Percentiles rank a stretch among this genome's conserved stretches.
Evolutionary conservation across 2,888 invertebrate species (phyloP).

Genomic region (Parelbella ahira): DNA sequence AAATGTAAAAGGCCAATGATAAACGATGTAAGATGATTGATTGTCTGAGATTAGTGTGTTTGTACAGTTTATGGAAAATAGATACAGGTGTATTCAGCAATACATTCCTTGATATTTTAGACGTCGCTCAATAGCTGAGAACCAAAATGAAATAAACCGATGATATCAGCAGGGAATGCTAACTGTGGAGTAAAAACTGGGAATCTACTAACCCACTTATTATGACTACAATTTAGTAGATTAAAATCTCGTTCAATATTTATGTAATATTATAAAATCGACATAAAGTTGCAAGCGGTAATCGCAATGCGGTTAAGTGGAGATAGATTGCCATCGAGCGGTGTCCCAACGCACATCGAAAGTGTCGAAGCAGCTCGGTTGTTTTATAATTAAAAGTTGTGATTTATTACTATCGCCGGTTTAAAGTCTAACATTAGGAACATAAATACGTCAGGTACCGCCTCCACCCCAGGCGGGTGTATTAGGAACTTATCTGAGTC

Average conservation of each 20-base stretch:
- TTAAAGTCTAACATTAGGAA: conserved; percentile 17
- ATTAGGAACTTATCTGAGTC: conserved; percentile 20
- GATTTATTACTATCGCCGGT: conserved; percentile 14
- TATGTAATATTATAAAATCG: conserved; percentile 1
- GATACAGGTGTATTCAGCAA: no score
- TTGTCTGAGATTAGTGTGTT: no score
- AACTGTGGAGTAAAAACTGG: no score
- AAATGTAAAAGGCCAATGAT: conserved; percentile 1
- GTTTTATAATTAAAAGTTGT: conserved; percentile 23
- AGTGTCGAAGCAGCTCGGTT: conserved; percentile 12
- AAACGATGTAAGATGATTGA: no score
- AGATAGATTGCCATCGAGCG: background rate
- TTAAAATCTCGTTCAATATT: no score
- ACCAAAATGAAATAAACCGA: no score
- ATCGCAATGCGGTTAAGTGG: conserved; percentile 1
- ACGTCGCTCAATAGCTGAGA: no score
- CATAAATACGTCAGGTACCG: conserved; percentile 22
- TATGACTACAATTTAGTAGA: conserved; percentile 2
- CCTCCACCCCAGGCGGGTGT: conserved; percentile 17
- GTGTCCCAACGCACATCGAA: conserved; percentile 8
- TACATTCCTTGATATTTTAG: no score
- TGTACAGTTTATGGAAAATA: no score
- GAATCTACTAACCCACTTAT: no score
- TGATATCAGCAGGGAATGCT: no score
- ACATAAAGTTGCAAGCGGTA: background rate